A percentile compares a stretch with the other conserved stretches of the same genome.
Conservation (phyloP, 2,888 invertebrate species). For the Metellina segmentata region DNA sequence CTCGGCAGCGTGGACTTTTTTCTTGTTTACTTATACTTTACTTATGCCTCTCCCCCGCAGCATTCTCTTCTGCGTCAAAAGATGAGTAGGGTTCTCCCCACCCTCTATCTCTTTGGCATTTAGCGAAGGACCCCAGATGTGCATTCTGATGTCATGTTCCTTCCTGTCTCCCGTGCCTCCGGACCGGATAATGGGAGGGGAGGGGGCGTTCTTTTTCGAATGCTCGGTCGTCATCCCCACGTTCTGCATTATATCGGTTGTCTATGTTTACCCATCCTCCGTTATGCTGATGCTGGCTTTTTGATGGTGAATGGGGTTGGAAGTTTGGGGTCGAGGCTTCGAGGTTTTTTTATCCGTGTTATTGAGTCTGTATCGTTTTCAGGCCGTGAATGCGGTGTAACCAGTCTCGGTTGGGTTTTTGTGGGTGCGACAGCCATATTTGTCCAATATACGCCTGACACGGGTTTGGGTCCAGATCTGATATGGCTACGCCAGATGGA, state of each 20-base stretch:
- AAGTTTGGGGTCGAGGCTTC: too few relatives aligned
- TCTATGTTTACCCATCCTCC: constrained; percentile 5
- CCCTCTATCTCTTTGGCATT: neutral
- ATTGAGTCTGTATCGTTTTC: too few relatives aligned
- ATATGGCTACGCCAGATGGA: too few relatives aligned
- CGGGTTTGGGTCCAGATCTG: too few relatives aligned
- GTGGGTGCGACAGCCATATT: neutral
- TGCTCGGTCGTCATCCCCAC: neutral
- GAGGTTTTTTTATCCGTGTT: too few relatives aligned
- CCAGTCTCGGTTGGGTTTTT: neutral
- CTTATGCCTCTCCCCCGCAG: neutral
- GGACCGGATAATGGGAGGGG: constrained; percentile 42
- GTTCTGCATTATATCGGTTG: neutral
- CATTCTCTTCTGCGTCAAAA: neutral
- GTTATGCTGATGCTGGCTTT: neutral
- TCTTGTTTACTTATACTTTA: neutral
- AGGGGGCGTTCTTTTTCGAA: too few relatives aligned
- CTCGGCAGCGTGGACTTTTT: neutral
- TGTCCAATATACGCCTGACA: too few relatives aligned
- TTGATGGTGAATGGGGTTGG: neutral
- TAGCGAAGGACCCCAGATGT: constrained; percentile 27
- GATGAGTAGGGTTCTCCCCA: neutral
- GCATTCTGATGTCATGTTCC: constrained; percentile 16
- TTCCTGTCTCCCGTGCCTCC: constrained; percentile 28
- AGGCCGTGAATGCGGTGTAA: neutral